phyloP scores from a whole-genome alignment of 2,888 invertebrate genomes.

The Labia minor region DNA sequence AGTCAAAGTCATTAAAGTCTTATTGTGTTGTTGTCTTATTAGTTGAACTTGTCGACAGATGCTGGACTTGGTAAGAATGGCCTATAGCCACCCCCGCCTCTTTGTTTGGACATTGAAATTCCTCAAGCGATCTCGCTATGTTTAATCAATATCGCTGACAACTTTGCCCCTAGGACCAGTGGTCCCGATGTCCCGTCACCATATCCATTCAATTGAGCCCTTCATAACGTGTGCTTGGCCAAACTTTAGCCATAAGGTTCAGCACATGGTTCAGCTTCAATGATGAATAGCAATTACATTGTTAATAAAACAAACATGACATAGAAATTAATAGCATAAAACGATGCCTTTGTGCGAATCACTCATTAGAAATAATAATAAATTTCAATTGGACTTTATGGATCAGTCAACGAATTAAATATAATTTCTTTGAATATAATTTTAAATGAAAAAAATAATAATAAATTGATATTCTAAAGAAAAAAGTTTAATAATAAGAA shows the following conservation, averaged over 20 bases:
- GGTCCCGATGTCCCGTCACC: too few relatives aligned
- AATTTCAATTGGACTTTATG: neutral
- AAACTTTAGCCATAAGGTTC: slow-evolving; percentile 1
- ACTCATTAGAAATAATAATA: neutral
- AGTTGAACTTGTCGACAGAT: neutral
- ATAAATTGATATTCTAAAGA: too few relatives aligned
- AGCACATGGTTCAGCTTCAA: neutral
- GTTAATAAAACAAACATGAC: slow-evolving; percentile 13
- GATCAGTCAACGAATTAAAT: too few relatives aligned
- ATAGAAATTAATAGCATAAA: neutral
- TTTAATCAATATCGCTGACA: slow-evolving; percentile 13
- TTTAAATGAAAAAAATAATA: too few relatives aligned
- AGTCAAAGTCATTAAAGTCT: slow-evolving; percentile 8
- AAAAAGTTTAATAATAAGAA: too few relatives aligned
- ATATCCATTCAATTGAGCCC: slow-evolving; percentile 6
- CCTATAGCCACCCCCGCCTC: neutral
- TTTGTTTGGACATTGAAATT: slow-evolving; percentile 6
- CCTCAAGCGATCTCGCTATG: neutral
- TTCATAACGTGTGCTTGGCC: slow-evolving; percentile 13
- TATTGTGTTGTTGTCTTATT: slow-evolving; percentile 13
- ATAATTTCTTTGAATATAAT: too few relatives aligned
- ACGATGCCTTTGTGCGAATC: neutral
- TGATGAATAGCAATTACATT: slow-evolving; percentile 13
- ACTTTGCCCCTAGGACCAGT: neutral
- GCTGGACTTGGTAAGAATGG: slow-evolving; percentile 5